These are phyloP conservation scores for Apostichopus californicus DNA, from an alignment of 35 echinoderm and acorn worm genomes.

Conservation along the genomic window DNA sequence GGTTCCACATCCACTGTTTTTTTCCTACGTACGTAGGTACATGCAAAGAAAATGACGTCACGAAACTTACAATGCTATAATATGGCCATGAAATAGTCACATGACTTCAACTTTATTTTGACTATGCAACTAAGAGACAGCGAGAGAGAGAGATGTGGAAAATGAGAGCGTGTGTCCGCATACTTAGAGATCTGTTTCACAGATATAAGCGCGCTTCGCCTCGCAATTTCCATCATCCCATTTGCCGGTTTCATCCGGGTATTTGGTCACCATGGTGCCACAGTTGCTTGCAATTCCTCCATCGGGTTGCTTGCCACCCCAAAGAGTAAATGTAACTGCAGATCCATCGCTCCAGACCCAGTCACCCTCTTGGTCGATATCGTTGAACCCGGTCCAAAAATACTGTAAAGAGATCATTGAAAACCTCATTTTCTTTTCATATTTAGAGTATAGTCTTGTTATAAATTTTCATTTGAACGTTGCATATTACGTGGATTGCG, in stretches of 20 bases:
- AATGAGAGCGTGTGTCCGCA: too few relatives aligned
- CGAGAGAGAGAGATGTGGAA: too few relatives aligned
- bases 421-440: background rate
- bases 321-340: background rate
- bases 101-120: too few relatives aligned
- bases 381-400: background rate
- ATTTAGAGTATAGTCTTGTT: background rate
- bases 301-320: constrained; percentile 13
- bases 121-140: too few relatives aligned
- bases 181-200: background rate
- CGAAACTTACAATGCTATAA: too few relatives aligned
- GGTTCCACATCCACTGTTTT: too few relatives aligned
- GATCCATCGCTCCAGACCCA: background rate
- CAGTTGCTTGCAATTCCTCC: background rate
- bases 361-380: background rate
- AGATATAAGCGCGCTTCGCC: constrained; percentile 17
- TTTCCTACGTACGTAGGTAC: too few relatives aligned
- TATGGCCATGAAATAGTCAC: too few relatives aligned
- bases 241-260: background rate
- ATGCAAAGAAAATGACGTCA: too few relatives aligned
- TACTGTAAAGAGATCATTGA: background rate
- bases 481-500: too few relatives aligned
- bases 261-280: constrained; percentile 45
- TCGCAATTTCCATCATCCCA: constrained; percentile 36
- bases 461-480: background rate